These are phyloP conservation scores for Syngnathus rostellatus DNA, from an alignment of 2,797 vertebrate genomes.

Conservation along the genomic window DNA sequence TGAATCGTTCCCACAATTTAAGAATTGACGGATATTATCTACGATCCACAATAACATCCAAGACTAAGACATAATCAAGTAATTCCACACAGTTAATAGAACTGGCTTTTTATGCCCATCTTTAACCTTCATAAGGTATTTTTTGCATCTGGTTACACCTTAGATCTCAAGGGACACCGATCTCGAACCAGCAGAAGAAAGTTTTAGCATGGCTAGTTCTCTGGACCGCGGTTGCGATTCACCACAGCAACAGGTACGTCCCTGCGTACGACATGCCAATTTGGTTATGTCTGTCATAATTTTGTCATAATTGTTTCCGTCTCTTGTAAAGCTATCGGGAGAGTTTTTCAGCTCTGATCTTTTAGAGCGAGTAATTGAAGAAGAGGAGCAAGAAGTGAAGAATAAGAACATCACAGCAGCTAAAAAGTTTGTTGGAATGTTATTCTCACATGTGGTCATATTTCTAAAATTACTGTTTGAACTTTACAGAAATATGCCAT, in stretches of 20 bases:
- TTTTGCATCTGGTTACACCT: not conserved
- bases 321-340: not conserved
- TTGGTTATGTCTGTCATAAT: not conserved
- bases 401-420: not conserved
- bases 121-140: not conserved
- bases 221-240: not conserved
- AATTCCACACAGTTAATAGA: too few relatives aligned
- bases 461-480: not conserved
- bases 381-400: not conserved
- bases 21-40: too few relatives aligned
- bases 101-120: not conserved
- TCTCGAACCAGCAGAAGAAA: not conserved
- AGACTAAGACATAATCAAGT: too few relatives aligned
- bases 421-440: not conserved
- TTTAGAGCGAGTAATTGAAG: not conserved
- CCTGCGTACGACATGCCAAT: not conserved
- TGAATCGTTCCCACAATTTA: too few relatives aligned
- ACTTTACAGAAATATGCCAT: not conserved
- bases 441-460: not conserved
- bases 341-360: not conserved
- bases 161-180: not conserved
- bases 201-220: not conserved
- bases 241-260: not conserved
- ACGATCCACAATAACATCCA: too few relatives aligned
- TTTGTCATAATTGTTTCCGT: not conserved